Base-by-base conservation (phyloP, 2,797 vertebrate species). In the Oreochromis mossambicus region DNA sequence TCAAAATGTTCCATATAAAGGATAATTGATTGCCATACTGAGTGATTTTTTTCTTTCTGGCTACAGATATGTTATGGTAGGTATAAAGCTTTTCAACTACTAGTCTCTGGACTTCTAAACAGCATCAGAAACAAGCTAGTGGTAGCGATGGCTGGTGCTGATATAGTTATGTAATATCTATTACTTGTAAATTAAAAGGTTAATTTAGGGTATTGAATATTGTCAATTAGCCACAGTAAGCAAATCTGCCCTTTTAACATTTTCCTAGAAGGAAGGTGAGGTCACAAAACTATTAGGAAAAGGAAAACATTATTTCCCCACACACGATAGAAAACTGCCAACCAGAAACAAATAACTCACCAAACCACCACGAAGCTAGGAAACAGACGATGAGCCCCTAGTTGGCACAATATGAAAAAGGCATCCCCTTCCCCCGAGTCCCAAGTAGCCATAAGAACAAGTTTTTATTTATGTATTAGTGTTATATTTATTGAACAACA, bases 341-440 rank as follows among this genome's bases (percentile, higher is more conserved):
- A 41, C 36, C 36, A 66, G n/a, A 41, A 21, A 66, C 34, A 14
- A 9, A 66, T 14, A 8, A 66, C n/a, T 41, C 36, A 66, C 36
- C 61, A 38, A 36, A 66, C n/a, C n/a, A 66, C 7, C 36, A 41
- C 21, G 13, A 66, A 41, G 36, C n/a, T 0, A 0, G 36, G 19
- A 5, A 66, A 66, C 34, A 8, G 61, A 21, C 3, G n/a, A 21
- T 8, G 34, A 21, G 34, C n/a, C 12, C n/a, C 7, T 4, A 66
- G 7, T 66, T 41, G 19, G 19, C 58, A 36, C 58, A 63, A 5
- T n/a, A 2, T 36, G 58, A 63, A 63, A 63, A 66, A 41, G 12
- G 34, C 11, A 14, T 21, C 34, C 34, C 11, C 19, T 14, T 66
- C 17, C 32, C 17, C 58, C 12, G 32, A 36, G 32, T 66, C 61